phyloP scores from a whole-genome alignment of 2,888 invertebrate species.

The Tetranychus piercei region DNA sequence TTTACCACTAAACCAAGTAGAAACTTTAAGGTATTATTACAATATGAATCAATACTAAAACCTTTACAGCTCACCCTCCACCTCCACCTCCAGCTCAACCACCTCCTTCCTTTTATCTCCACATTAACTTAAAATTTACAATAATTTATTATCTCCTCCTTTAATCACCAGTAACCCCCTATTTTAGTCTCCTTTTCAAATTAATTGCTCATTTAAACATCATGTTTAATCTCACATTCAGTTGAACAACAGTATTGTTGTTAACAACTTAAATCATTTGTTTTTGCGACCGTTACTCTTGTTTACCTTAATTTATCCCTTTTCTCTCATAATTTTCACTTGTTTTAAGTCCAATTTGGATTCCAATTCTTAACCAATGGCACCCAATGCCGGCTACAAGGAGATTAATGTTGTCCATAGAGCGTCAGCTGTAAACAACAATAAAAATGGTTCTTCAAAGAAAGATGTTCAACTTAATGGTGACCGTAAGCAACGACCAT shows the following conservation, averaged over 20 bases:
- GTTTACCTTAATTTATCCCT: not conserved
- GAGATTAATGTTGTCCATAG: not conserved
- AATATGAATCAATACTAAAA: too few relatives aligned
- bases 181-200: too few relatives aligned
- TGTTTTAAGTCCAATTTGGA: not conserved
- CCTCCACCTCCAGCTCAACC: too few relatives aligned
- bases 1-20: too few relatives aligned
- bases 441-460: not conserved
- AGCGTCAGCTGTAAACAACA: not conserved
- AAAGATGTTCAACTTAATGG: not conserved
- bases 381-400: not conserved
- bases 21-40: too few relatives aligned
- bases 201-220: not conserved
- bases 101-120: too few relatives aligned
- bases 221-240: not conserved
- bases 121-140: too few relatives aligned
- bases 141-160: too few relatives aligned
- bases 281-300: not conserved
- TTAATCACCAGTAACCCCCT: too few relatives aligned
- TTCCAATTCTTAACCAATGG: not conserved
- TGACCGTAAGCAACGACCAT: not conserved
- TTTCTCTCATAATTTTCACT: not conserved
- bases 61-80: too few relatives aligned
- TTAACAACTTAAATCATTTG: not conserved
- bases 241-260: not conserved